Base-by-base conservation (phyloP, 2,888 invertebrate genomes). In the Serrognathus titanus region DNA sequence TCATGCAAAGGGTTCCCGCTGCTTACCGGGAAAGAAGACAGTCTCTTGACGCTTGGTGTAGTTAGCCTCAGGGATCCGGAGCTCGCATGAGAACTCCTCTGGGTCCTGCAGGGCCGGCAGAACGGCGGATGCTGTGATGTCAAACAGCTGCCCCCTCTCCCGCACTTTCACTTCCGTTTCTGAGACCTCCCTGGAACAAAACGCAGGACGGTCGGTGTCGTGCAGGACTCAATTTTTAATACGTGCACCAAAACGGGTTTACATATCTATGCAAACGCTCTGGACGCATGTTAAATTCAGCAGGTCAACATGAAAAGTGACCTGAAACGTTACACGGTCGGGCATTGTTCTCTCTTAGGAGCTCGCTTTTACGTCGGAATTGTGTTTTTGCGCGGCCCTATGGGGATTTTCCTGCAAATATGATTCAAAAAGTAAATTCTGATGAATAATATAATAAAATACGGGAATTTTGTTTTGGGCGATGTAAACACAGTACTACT, bases 11-110 rank as follows among this genome's bases (percentile, higher is more conserved):
- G 48, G 48, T 49, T 55, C 40, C 41, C 59, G 55, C 58, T 57
- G 66, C 71, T 72, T 67, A 76, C 76, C 76, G 63, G 76, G 76
- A 68, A 83, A 82, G 73, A 85, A 87, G 45, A 84, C 74, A 51
- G 84, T 83, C 63, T 84, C 83, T 66, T 81, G 82, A 63, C 80
- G 82, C 45, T 79, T 81, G 10, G 83, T 82, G 69, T 85, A 87
- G 73, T 86, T 85, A 48, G 86, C 84, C 63, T 81, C 79, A 0
- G 83, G 83, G 59, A 88, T 80, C 65, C 80, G 81, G 55, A 88
- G 75, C 63, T 83, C 80, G 70, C 88, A 88, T 47, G 82, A 79
- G 72, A 87, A 86, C 72, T 83, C 82, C 66, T 84, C 83, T 53
- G 81, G 82, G 10, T 83, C 80, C 47, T 75, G 77, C 16, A 80